Conservation (phyloP, 2,888 invertebrate genomes). For the Chymomyza amoena region DNA sequence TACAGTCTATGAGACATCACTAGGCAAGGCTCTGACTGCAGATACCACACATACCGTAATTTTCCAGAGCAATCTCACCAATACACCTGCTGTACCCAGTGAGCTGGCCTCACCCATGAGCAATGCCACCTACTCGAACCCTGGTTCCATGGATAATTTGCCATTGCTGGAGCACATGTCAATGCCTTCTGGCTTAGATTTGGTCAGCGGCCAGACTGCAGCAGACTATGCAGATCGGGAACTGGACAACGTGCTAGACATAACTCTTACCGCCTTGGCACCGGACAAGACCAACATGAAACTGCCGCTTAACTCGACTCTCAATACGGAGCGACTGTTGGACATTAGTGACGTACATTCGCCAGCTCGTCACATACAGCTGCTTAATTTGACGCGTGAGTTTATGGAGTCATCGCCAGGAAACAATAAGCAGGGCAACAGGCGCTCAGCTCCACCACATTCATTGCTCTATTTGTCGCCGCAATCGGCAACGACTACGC, state of each 20-base stretch:
- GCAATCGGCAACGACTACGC: conserved; percentile 59
- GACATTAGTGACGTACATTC: conserved; percentile 65
- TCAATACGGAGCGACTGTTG: conserved; percentile 73
- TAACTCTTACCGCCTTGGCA: conserved; percentile 59
- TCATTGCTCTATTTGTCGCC: conserved; percentile 73
- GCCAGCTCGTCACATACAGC: conserved; percentile 63
- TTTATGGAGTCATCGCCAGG: conserved; percentile 56
- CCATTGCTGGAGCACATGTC: conserved; percentile 69
- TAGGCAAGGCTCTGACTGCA: neutral
- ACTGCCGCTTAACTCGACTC: conserved; percentile 74
- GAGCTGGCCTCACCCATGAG: conserved; percentile 38
- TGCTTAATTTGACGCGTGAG: conserved; percentile 74
- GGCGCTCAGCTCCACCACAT: conserved; percentile 43
- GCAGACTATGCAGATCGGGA: conserved; percentile 13
- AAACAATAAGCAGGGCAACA: neutral
- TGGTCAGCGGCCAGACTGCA: conserved; percentile 17
- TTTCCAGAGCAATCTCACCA: neutral
- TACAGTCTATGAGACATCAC: neutral
- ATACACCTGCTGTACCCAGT: neutral
- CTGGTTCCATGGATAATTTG: conserved; percentile 63
- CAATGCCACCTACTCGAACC: conserved; percentile 52
- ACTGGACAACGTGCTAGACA: conserved; percentile 51
- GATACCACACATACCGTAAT: conserved; percentile 11
- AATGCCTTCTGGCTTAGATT: conserved; percentile 65
- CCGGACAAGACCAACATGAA: conserved; percentile 75